Percentiles rank a stretch among this genome's conserved stretches.
Conservation (phyloP, 2,888 invertebrate genomes). For the Pyrochroa serraticornis region DNA sequence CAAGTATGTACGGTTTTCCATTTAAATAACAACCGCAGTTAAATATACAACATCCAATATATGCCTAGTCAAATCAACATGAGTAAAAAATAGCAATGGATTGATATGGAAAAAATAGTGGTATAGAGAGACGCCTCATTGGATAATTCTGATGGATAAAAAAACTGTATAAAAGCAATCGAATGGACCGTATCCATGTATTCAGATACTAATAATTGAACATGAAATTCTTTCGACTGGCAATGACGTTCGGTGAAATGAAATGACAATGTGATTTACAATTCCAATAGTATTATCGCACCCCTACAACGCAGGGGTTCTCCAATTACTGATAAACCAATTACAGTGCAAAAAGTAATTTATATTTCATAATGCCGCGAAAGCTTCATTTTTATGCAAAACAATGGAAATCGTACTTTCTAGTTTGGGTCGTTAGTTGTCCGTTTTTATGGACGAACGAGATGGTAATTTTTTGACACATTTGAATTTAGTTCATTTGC, state of each 20-base stretch:
- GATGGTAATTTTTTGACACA: background rate
- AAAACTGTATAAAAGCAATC: constrained; percentile 13
- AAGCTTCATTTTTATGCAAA: constrained; percentile 48
- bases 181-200: constrained; percentile 23
- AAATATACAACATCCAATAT: no score
- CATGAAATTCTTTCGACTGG: constrained; percentile 35
- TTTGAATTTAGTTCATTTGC: background rate
- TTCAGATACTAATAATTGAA: constrained; percentile 36
- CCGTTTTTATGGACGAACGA: constrained; percentile 10
- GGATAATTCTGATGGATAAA: no score
- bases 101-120: no score
- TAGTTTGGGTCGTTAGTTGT: constrained; percentile 23
- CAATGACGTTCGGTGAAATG: constrained; percentile 35
- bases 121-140: no score
- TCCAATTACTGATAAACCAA: constrained; percentile 46
- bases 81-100: no score
- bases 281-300: constrained; percentile 44
- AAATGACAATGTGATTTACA: constrained; percentile 46
- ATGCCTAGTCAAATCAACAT: no score
- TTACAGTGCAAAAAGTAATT: constrained; percentile 39
- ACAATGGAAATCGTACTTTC: constrained; percentile 34
- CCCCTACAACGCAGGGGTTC: constrained; percentile 33
- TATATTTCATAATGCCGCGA: constrained; percentile 35
- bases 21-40: no score
- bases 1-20: no score